phyloP scores from a whole-genome alignment of 2,888 invertebrate genomes.

The Pammene fasciana region DNA sequence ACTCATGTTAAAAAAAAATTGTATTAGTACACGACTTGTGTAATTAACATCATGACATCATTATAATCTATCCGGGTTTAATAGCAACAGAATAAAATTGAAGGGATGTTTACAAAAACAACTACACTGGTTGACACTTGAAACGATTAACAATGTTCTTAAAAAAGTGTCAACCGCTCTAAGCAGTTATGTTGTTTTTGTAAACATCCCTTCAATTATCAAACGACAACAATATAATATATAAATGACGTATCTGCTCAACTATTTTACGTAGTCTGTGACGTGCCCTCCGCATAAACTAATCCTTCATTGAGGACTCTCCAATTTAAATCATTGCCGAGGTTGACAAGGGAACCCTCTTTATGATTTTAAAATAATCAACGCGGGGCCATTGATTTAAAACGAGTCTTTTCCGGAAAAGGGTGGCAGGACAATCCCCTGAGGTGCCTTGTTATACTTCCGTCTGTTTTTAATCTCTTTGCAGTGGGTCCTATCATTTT shows the following conservation, averaged over 20 bases:
- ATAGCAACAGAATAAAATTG: no score
- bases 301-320: slow-evolving; percentile 68
- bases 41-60: no score
- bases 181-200: no score
- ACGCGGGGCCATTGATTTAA: slow-evolving; percentile 21
- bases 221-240: neutral
- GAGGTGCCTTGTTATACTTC: slow-evolving; percentile 8
- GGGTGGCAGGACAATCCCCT: slow-evolving; percentile 12
- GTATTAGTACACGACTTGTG: no score
- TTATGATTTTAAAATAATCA: slow-evolving; percentile 37
- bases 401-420: slow-evolving; percentile 24
- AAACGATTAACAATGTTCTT: no score
- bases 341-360: slow-evolving; percentile 19
- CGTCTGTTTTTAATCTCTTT: slow-evolving; percentile 23
- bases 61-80: neutral
- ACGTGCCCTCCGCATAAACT: slow-evolving; percentile 67
- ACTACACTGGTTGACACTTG: no score
- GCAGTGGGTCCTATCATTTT: slow-evolving; percentile 6
- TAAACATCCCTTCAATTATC: no score
- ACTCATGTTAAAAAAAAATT: no score
- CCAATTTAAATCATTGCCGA: slow-evolving; percentile 67
- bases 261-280: neutral
- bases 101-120: no score
- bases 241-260: neutral
- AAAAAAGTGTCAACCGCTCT: no score